Evolutionary conservation across 2,797 vertebrate species (phyloP).

Genomic region (Brotula barbata): DNA sequence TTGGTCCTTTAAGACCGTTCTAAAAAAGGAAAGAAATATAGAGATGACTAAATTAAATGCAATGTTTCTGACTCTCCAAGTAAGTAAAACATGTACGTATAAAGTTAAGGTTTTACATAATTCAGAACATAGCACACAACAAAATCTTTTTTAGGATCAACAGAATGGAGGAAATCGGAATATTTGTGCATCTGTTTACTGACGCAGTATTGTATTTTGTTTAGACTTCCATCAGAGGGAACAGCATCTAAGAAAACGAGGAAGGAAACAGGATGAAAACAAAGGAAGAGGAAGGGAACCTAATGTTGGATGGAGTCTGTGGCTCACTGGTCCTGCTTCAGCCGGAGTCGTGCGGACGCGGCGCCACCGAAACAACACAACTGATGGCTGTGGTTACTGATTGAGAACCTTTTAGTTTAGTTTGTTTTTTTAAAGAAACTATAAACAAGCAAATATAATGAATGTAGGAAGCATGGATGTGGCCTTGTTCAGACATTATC

Average conservation of each 20-base stretch:
- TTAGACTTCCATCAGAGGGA: constrained; percentile 74
- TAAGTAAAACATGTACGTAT: no score
- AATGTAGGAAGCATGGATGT: constrained; percentile 21
- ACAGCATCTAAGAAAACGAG: constrained; percentile 79
- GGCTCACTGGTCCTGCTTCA: constrained; percentile 68
- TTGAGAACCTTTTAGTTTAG: constrained; percentile 37
- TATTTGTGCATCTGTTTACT: constrained; percentile 71
- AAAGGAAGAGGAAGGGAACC: constrained; percentile 82
- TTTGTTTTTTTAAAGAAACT: constrained; percentile 35
- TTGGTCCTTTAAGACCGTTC: no score
- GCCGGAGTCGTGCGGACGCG: constrained; percentile 57
- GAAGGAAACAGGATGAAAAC: constrained; percentile 83
- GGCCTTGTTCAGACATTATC: constrained; percentile 15
- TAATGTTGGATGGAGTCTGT: constrained; percentile 73
- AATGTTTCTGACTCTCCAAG: no score
- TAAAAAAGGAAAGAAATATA: no score
- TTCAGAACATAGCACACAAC: neutral
- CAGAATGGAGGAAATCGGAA: constrained; percentile 17
- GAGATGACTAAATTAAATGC: no score
- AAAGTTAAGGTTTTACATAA: neutral
- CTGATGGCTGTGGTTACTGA: constrained; percentile 60
- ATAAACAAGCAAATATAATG: constrained; percentile 47
- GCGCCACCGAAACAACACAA: constrained; percentile 61
- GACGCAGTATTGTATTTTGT: constrained; percentile 80
- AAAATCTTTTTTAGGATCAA: neutral